Evolutionary conservation across 1,140 invertebrate genomes (phyloP).

Genomic region (Nautilus pompilius): DNA sequence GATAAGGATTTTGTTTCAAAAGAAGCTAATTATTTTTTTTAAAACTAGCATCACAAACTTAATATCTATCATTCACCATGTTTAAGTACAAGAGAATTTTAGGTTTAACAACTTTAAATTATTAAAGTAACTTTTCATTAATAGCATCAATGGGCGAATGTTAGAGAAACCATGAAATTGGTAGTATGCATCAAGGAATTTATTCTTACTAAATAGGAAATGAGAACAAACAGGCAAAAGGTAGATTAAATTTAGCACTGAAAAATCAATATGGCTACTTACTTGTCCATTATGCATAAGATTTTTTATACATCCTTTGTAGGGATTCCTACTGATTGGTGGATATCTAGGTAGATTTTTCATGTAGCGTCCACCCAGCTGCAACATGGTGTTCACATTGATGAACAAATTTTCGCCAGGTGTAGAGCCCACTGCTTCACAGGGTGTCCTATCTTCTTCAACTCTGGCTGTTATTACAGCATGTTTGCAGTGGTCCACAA

Average conservation of each 20-base stretch:
- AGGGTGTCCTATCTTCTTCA: constrained; percentile 78
- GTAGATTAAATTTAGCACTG: no score
- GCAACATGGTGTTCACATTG: constrained; percentile 92
- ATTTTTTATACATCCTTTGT: constrained; percentile 84
- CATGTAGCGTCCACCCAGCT: constrained; percentile 87
- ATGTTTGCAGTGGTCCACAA: constrained; percentile 87
- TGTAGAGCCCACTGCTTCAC: constrained; percentile 82
- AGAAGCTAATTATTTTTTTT: no score
- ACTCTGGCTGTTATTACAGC: constrained; percentile 68
- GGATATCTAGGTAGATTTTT: constrained; percentile 75
- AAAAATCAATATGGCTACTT: no score
- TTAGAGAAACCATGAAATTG: constrained; percentile 2
- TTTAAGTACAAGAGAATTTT: no score
- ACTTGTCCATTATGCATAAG: constrained; percentile 91
- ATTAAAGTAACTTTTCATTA: no score
- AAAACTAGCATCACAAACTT: no score
- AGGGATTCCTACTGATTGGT: constrained; percentile 67
- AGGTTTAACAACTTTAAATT: no score
- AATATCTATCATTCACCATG: no score
- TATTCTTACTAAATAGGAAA: not conserved
- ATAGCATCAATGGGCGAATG: no score
- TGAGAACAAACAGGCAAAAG: not conserved
- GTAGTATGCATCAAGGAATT: not conserved
- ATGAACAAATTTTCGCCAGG: constrained; percentile 95
- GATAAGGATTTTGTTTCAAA: no score